Evolutionary conservation across 2,797 vertebrate genomes (phyloP), one percentile per base, ranked within the genome.

Genomic region (Gobio occitaniae): DNA sequence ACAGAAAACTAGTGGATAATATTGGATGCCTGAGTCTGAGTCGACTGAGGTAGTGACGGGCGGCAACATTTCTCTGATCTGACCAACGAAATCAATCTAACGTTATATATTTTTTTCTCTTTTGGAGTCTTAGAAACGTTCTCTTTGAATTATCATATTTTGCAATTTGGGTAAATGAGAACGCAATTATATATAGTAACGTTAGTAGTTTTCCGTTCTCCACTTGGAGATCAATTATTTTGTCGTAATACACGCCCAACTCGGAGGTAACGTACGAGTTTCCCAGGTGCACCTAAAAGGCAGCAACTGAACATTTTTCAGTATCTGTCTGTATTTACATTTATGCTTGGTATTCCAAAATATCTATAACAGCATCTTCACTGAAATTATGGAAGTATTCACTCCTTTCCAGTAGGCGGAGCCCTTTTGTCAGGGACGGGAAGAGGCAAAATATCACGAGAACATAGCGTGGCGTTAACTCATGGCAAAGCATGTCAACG

Each of bases 361-460:
- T 41, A 41, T 12, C 9, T 66, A 12, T 52, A 52, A 52, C n/a
- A 13, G 25, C 4, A 63, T 29, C 4, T 29, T 63, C n/a, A 6
- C 11, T 3, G 2, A 47, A 25, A 29, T 8, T 16, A 44, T 56
- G 7, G 8, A 16, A 17, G 19, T 71, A 50, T 19, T 80, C 56
- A 10, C 84, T 80, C 83, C 81, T 70, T 47, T 44, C 66, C 87
- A 81, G n/a, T 66, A 83, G 81, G 38, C 0, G 77, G 87, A 63
- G 83, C 6, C 12, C 0, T 15, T 13, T 54, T 4, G 8, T 48
- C 36, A 38, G 15, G 1, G 41, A 63, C 71, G 52, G 3, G 19
- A 63, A n/a, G 9, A 44, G 66, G 70, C 54, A 44, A 84, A 71
- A 10, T 63, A 61, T 84, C 87, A 77, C 85, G 87, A 82, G 80